Base-by-base conservation (phyloP, 2,113 vertebrate genomes). In the Otis tarda region DNA sequence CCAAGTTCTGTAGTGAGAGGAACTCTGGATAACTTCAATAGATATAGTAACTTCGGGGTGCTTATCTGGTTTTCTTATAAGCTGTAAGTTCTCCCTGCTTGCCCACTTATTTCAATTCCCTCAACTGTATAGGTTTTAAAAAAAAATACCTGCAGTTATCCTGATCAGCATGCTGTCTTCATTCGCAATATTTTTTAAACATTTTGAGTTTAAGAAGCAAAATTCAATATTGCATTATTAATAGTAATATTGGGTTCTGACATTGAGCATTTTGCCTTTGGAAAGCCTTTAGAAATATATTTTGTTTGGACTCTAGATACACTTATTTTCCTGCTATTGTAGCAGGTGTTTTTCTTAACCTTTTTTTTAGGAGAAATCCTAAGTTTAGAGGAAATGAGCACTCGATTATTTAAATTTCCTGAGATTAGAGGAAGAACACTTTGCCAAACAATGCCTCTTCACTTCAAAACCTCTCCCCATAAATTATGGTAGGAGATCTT, bases 391-490 rank as follows among this genome's bases (percentile, higher is more conserved):
- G 98, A 98, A 98, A 98, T 98, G 98, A 98, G 92, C 87, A 70
- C 94, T 97, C 95, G 98, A 98, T 98, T 98, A 98, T 98, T 98
- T 98, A 98, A 98, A 98, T 98, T 98, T 98, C 98, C 98, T 98
- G 93, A 97, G 98, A 98, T 99, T 99, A 99, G 97, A 98, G 96
- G 98, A 98, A 98, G 98, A 98, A 98, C 98, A 98, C 98, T 98
- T 98, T 99, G 98, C 98, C 99, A 99, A 98, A 99, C 98, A 99
- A 99, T 99, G 98, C 98, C 98, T 98, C 98, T 99, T 99, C 98
- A 98, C 98, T 98, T 99, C 98, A 98, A 98, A 99, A 98, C 98
- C 98, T 98, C 97, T 98, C 98, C 97, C 96, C 98, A 98, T 99
- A 99, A 99, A 99, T 99, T 98, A 98, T 97, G 96, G 87, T 92